Evolutionary conservation across 2,113 vertebrate genomes (phyloP).

Genomic region (Sinocyclocheilus grahami): DNA sequence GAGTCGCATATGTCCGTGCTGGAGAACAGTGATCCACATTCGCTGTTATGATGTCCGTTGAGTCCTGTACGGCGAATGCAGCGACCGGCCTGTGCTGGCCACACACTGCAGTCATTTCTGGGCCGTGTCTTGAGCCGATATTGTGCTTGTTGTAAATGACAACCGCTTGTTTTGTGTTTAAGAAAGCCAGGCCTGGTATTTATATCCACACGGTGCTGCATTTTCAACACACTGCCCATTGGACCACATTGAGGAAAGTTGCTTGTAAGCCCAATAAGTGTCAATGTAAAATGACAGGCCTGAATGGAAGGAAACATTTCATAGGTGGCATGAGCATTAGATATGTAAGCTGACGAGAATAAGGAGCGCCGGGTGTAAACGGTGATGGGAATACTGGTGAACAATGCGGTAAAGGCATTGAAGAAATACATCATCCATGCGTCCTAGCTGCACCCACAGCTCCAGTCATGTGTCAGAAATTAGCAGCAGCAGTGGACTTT

Average conservation of each 20-base stretch:
- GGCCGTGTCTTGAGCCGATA: slow-evolving; percentile 55
- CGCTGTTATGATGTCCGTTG: slow-evolving; percentile 37
- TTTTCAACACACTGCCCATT: slow-evolving; percentile 17
- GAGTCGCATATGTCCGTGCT: background rate
- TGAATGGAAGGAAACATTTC: background rate
- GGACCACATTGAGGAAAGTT: slow-evolving; percentile 35
- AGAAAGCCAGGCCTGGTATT: background rate
- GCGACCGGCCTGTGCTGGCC: slow-evolving; percentile 71
- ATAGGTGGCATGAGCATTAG: background rate
- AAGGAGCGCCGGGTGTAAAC: background rate
- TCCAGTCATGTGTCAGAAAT: background rate
- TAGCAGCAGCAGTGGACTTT: background rate
- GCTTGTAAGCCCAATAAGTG: slow-evolving; percentile 23
- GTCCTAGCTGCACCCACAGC: background rate
- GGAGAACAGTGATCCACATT: background rate
- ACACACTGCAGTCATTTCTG: slow-evolving; percentile 74
- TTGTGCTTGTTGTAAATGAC: slow-evolving; percentile 5
- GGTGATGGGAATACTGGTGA: background rate
- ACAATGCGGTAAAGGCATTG: slow-evolving; percentile 18
- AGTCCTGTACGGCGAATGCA: slow-evolving; percentile 30
- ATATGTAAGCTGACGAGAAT: background rate
- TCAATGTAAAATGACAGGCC: background rate
- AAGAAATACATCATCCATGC: slow-evolving; percentile 6
- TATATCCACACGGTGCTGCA: background rate
- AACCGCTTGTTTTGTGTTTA: background rate